Evolutionary conservation across 2,797 vertebrate species (phyloP), one percentile per base, ranked within the genome.

Genomic region (Pipistrellus nathusii): DNA sequence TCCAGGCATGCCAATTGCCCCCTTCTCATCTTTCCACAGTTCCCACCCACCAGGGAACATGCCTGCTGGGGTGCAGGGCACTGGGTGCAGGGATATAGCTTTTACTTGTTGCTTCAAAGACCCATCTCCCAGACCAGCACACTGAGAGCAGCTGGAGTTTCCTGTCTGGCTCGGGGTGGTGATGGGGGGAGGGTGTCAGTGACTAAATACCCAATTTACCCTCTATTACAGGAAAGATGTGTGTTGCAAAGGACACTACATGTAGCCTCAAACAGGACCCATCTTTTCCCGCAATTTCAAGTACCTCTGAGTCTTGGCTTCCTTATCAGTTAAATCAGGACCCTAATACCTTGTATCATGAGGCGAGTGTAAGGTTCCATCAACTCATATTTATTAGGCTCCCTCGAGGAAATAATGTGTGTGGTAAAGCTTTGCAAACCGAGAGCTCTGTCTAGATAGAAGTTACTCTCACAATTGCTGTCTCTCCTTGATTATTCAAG

Each of bases 1-100:
- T 88, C 90, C 81, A 75, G 27, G 77, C 68, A 14, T 91, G 85
- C 83, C 91, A 89, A 9, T 23, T 59, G 83, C 85, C 85, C 91
- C 18, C 38, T 51, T 90, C 88, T 88, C 51, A 3, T 85, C 90
- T 90, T 72, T 90, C 83, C 72, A 35, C 3, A 1, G 23, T 51
- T 93, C 82, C 82, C 75, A 57, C 93, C 85, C 90, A 89, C 86
- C 38, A 51, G 85, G 84, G 89, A 95, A 57, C 73, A n/a, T 78
- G 71, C 90, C 92, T 71, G 44, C 71, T 55, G 86, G 76, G 9
- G 0, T 75, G 27, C 68, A 41, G 88, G 76, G 53, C 15, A 1
- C n/a, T 46, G 44, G 30, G 9, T 12, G 5, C 35, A 6, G 27
- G 14, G 82, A 59, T 8, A 59, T 6, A 59, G 10, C 51, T 76